Evolutionary conservation across 2,113 vertebrate genomes (phyloP), one percentile per base, ranked within the genome.

Genomic region (Serilophus lunatus): DNA sequence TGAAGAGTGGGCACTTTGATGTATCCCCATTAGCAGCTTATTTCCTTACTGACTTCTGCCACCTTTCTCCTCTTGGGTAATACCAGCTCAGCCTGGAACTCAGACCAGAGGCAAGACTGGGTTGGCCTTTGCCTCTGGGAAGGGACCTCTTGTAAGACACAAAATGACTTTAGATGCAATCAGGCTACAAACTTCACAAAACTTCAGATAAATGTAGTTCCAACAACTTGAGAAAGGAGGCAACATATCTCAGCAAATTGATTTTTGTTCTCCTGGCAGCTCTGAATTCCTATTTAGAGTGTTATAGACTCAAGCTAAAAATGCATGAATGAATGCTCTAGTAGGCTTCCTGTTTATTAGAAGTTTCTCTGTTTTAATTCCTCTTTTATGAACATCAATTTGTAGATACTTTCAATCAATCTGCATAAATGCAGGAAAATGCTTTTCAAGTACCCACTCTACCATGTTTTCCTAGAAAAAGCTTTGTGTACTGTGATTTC

Each of bases 301-400:
- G 76, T 38, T 91, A 95, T 82, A 93, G 66, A 44, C 49, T 61
- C 22, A 86, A 56, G 72, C 38, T 94, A 42, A 95, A 94, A 91
- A 79, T 9, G 7, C 47, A 8, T 64, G 42, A 95, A 51, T 83
- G 36, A 95, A 65, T 86, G 77, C 78, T 81, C 61, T n/a, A 45
- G 26, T 42, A 85, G 51, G 24, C 78, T 96, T 96, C 89, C 93
- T 90, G 68, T 94, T 97, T 86, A 88, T 96, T 92, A 82, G 22
- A 93, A 89, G 65, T 63, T 92, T 79, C 72, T 53, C 61, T 79
- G 68, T 72, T 86, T 76, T 82, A 80, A 47, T 80, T 96, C 60
- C 61, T 87, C 38, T 65, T 98, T 93, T 95, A 94, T 82, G 74
- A 97, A 92, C 97, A 95, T 11, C 45, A 85, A 82, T 95, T 96